Base-by-base conservation (phyloP, 2,797 vertebrate genomes). In the Leptoclinus maculatus region DNA sequence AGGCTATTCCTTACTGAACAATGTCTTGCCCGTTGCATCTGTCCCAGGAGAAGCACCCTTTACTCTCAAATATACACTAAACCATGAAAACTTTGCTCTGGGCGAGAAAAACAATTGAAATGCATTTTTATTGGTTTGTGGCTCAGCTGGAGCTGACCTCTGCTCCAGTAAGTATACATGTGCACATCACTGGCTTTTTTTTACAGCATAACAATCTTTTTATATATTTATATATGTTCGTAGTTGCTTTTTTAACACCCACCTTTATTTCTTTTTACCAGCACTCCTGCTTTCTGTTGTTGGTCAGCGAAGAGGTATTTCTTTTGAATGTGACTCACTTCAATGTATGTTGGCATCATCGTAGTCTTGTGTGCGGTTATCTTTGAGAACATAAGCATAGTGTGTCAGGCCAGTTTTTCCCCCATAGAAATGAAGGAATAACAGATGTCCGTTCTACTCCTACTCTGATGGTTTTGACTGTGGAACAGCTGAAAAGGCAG, bases 1-100 rank as follows among this genome's bases (percentile, higher is more conserved):
- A 41, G 80, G 82, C 76, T 39, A 3, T 80, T 82, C 74, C 74
- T 81, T n/a, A 51, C 80, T 64, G 39, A 79, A 77, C 65, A 57
- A 75, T 83, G 74, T 64, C 45, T 64, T 14, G 64, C 76, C 78
- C 59, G 3, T 19, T 66, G 66, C 25, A 5, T 78, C 53, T 1
- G 41, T 86, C 82, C 79, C 86, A 54, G 60, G 65, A 75, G 83
- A 84, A 54, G 41, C 59, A 45, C 63, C 63, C 47, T 66, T 53
- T 23, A 73, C 62, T 70, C 71, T 54, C 34, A 75, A 78, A 82
- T 39, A 76, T 58, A 82, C 71, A 68, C 76, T 54, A 13, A 82
- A 64, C 45, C 59, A 53, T 63, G 51, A 80, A 63, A 70, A 70
- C 62, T 53, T n/a, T 74, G 82, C 79, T 73, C 58, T 23, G 62